A percentile compares a stretch with the other conserved stretches of the same genome.
These are phyloP conservation scores for Cygnus olor DNA, from an alignment of 2,797 vertebrate species.

Conservation along the genomic window DNA sequence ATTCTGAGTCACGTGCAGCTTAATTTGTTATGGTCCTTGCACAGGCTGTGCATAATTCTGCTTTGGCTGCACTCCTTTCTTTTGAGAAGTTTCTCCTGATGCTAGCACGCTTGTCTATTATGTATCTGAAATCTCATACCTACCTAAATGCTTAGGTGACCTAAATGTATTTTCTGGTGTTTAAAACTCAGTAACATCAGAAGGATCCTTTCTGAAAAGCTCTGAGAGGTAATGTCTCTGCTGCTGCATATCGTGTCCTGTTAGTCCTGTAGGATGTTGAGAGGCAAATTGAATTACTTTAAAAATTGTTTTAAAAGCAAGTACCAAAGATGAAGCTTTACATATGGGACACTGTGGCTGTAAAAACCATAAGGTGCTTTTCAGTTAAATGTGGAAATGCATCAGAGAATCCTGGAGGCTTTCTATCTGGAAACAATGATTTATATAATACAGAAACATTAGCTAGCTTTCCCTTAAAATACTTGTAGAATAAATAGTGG, in stretches of 20 bases:
- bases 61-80: neutral
- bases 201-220: neutral
- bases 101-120: neutral
- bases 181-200: neutral
- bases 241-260: rapidly evolving
- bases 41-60: neutral
- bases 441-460: neutral
- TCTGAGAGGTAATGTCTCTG: neutral
- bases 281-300: neutral
- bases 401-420: neutral
- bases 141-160: neutral
- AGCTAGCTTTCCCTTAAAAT: neutral
- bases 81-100: neutral
- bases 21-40: neutral
- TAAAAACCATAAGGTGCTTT: neutral
- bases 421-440: neutral
- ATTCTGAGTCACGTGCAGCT: neutral
- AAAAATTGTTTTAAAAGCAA: slow-evolving; percentile 3
- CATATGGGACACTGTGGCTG: rapidly evolving
- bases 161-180: neutral
- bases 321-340: neutral
- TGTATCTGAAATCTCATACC: neutral
- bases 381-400: neutral
- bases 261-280: neutral
- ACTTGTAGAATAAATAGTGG: neutral